A percentile compares a stretch with the other conserved stretches of the same genome.
Evolutionary conservation across 1,140 invertebrate genomes (phyloP).

Genomic region (Harlomillsia oculata): DNA sequence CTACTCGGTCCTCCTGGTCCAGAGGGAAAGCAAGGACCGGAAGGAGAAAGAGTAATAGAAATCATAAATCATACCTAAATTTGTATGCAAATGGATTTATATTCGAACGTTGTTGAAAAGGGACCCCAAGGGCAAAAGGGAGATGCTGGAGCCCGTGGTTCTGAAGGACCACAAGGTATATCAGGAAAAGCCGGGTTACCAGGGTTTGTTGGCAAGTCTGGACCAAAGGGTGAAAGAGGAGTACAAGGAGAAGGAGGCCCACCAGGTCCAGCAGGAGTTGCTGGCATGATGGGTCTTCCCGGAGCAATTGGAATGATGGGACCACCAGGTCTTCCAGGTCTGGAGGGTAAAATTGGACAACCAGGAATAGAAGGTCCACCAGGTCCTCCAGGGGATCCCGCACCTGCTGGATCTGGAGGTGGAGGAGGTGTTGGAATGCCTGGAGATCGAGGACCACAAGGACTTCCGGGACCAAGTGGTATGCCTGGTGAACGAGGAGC

Average conservation of each 20-base stretch:
- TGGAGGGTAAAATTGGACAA: slow-evolving; percentile 38
- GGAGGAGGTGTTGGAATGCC: slow-evolving; percentile 38
- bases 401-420: slow-evolving; percentile 28
- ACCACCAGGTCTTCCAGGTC: slow-evolving; percentile 33
- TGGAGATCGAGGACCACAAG: slow-evolving; percentile 40
- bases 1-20: slow-evolving; percentile 37
- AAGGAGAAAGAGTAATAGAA: slow-evolving; percentile 31
- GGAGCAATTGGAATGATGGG: slow-evolving; percentile 34
- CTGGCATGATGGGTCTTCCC: slow-evolving; percentile 31
- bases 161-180: slow-evolving; percentile 37
- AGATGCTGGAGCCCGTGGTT: slow-evolving; percentile 36
- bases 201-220: slow-evolving; percentile 39
- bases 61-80: not conserved
- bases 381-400: slow-evolving; percentile 39
- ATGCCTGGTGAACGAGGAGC: slow-evolving; percentile 47
- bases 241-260: slow-evolving; percentile 41
- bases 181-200: slow-evolving; percentile 36
- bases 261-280: slow-evolving; percentile 36
- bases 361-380: slow-evolving; percentile 43
- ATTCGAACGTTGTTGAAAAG: slow-evolving; percentile 8
- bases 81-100: not conserved
- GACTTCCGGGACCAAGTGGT: slow-evolving; percentile 13
- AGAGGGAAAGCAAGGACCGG: slow-evolving; percentile 37
- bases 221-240: slow-evolving; percentile 44
- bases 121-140: slow-evolving; percentile 33